phyloP scores from a whole-genome alignment of 2,888 invertebrate species.

The Muschampia plurimacula region DNA sequence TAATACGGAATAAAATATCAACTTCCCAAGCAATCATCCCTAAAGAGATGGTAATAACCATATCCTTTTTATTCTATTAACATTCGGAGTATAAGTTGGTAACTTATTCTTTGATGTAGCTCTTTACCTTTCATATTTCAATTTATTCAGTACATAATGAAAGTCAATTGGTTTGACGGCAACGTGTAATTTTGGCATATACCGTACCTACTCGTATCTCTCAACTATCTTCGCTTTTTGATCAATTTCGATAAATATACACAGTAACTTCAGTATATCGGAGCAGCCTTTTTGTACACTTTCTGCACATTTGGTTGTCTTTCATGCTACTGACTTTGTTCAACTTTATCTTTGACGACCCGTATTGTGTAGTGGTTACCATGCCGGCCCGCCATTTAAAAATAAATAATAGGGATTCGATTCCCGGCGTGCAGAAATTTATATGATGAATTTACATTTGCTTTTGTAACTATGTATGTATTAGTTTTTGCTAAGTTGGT shows the following conservation, averaged over 20 bases:
- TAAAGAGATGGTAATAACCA: constrained; percentile 21
- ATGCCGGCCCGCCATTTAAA: too few relatives aligned
- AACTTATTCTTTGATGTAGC: constrained; percentile 20
- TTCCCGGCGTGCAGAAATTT: too few relatives aligned
- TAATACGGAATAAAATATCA: not conserved
- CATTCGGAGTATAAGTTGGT: constrained; percentile 17
- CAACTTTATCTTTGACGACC: constrained; percentile 9
- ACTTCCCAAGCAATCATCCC: constrained; percentile 12
- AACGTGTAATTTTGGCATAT: constrained; percentile 15
- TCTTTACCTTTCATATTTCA: constrained; percentile 23
- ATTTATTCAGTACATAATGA: constrained; percentile 19
- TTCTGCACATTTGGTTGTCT: constrained; percentile 23
- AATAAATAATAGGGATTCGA: too few relatives aligned
- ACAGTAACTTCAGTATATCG: constrained; percentile 12
- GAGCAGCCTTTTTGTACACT: constrained; percentile 13
- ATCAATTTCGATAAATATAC: constrained; percentile 23
- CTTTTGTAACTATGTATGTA: too few relatives aligned
- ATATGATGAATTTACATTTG: too few relatives aligned
- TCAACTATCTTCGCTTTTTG: constrained; percentile 27
- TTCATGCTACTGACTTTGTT: constrained; percentile 19
- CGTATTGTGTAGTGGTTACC: too few relatives aligned
- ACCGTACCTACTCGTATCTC: constrained; percentile 1
- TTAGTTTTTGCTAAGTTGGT: too few relatives aligned
- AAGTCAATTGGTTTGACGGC: constrained; percentile 12
- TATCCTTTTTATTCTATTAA: constrained; percentile 22